Base-by-base conservation (phyloP, 1,140 invertebrate genomes). In the Cotesia chilonis region DNA sequence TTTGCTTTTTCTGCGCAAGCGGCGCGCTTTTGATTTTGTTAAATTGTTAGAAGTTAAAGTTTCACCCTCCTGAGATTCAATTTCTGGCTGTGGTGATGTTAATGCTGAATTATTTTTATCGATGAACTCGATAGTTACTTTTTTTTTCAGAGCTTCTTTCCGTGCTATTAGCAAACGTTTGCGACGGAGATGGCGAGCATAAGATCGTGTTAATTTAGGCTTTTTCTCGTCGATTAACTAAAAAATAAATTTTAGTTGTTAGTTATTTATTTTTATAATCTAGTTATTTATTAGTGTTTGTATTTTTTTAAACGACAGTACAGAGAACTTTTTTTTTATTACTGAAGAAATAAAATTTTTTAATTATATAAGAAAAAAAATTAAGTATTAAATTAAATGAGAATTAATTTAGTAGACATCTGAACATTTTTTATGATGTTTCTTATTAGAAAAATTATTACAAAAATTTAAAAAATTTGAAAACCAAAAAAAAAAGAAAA, bases 101-200 rank as follows among this genome's bases (percentile, higher is more conserved):
- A 14, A 55, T 55, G 1, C n/a, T 63, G 35, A 4, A 63, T 63
- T 37, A 37, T 63, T 63, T 3, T 61, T 78, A 12, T 77, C 72
- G 2, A 75, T 60, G 51, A 28, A 66, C 2, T 67, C 59, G 4
- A 41, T 54, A 68, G 17, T 47, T 38, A 6, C 60, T 4, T 54
- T 51, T 1, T 52, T 41, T 28, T 20, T 12, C 52, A 70, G 66
- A 10, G 74, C 72, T 28, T 77, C 76, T 73, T 73, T 80, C 7
- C 81, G 76, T 20, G 83, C 83, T 61, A 79, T 76, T 37, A 80
- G 77, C 59, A 84, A 75, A 57, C 79, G 79, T 57, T 83, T 85
- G 67, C 84, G 74, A 37, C 84, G 77, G 9, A 84, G 71, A 75
- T 84, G 83, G 64, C 84, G 80, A 0, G 83, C 83, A 66, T 75